Base-by-base conservation (phyloP, 2,797 vertebrate genomes). In the Masticophis lateralis region DNA sequence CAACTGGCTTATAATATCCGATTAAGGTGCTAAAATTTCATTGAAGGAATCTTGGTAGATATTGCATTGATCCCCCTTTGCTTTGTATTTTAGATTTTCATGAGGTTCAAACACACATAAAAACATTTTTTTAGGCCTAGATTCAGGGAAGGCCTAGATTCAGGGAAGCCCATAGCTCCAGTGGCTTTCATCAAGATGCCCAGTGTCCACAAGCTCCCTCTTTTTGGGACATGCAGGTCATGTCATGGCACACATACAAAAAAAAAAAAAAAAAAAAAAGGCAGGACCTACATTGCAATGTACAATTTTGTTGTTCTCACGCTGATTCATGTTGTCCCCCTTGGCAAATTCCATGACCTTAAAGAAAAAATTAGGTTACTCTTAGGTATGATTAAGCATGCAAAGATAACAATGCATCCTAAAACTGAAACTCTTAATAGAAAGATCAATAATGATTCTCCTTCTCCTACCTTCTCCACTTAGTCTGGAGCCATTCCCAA, bases 61-160 rank as follows among this genome's bases (percentile, higher is more conserved):
- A 90, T 96, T 94, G 92, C 22, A 88, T 94, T 89, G 59, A 87
- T 43, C 93, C 90, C 90, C 94, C 95, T 88, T 94, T 8, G 90
- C 96, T 95, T 94, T 94, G 86, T 83, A 61, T 90, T 9, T 95
- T 94, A 95, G 94, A 92, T 96, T 97, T 96, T 74, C 94, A 90
- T 0, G 4, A 96, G 86, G 13, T 0, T 90, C 92, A 86, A 96
- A 92, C 60, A 61, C 90, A 56, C 90, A 83, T 5, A 91, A 1
- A 96, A 86, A 79, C 92, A 90, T 0, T 90, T 92, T 90, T 37
- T 43, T 90, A 92, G n/a, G n/a, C n/a, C n/a, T n/a, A n/a, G n/a
- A n/a, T n/a, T n/a, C n/a, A 87, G 88, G 12, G 56, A 88, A 47
- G 79, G 25, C 22, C 16, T n/a, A 3, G 0, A 51, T 32, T 32